A percentile compares a stretch with the other conserved stretches of the same genome.
phyloP scores from a whole-genome alignment of 2,113 vertebrate species.

The Excalfactoria chinensis region DNA sequence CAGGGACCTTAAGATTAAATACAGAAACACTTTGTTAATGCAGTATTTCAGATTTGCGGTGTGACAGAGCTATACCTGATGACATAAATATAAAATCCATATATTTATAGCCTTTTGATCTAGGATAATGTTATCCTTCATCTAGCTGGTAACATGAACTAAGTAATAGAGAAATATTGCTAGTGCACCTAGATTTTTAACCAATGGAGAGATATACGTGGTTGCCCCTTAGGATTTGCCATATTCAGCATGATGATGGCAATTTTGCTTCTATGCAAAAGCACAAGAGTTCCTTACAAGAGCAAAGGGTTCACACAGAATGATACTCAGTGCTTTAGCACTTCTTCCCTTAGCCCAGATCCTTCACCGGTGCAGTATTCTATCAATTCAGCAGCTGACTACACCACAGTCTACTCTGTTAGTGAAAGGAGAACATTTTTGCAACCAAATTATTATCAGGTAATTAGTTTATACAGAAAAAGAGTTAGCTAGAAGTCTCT shows the following conservation, averaged over 20 bases:
- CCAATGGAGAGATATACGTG: background rate
- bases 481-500: constrained; percentile 2
- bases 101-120: background rate
- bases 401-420: background rate
- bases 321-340: no score
- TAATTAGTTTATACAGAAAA: constrained; percentile 32
- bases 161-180: background rate
- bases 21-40: background rate
- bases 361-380: background rate
- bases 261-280: background rate
- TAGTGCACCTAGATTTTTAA: background rate
- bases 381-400: background rate
- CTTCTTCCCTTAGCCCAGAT: background rate
- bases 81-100: background rate
- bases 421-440: background rate
- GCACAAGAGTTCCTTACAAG: background rate
- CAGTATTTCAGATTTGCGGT: background rate
- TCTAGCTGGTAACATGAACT: background rate
- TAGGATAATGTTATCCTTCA: background rate
- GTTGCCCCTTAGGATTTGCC: background rate
- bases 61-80: background rate
- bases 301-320: background rate
- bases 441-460: background rate
- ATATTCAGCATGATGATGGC: rapidly evolving
- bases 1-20: background rate